Base-by-base conservation (phyloP, 2,888 invertebrate genomes). In the Athalia rosae region DNA sequence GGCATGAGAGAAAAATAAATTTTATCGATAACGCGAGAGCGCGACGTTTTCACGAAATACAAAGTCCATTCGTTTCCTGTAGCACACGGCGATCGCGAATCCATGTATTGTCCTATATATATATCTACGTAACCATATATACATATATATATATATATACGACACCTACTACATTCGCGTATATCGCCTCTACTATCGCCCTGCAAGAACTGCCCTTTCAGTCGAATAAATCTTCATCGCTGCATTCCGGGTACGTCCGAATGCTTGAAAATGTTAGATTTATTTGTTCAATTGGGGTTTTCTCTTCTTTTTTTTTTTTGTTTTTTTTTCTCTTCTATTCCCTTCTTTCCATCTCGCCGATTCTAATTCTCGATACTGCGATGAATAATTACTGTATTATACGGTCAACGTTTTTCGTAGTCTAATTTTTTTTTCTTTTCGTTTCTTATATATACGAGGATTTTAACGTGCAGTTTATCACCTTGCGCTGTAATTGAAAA, bases 241-340 rank as follows among this genome's bases (percentile, higher is more conserved):
- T 59, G 11, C n/a, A 41, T 62, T 28, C 8, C 41, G 28, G 28
- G 28, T 28, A 62, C 8, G 11, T 28, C 43, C 41, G 13, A 15
- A 67, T 11, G 48, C 28, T 67, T 67, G 67, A 48, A 50, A 67
- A 53, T 11, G 50, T 48, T 50, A 15, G 48, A 53, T 50, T 67
- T 67, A 67, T 28, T 28, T 0, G 28, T 28, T 28, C 28, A 28
- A 28, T 28, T 28, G 28, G 28, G n/a, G n/a, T n/a, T n/a, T n/a
- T n/a, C n/a, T n/a, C n/a, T n/a, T n/a, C n/a, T n/a, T n/a, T n/a
- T n/a, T n/a, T 28, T 28, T 28, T 28, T 28, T 28, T 28, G 28
- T 28, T 28, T 28, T n/a, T n/a, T n/a, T n/a, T n/a, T 28, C 28
- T 2, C 28, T 28, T 28, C 28, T 28, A 28, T 28, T 28, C 28